These are phyloP conservation scores for Cyclophora albipunctata DNA, from an alignment of 2,888 invertebrate genomes.

Conservation along the genomic window DNA sequence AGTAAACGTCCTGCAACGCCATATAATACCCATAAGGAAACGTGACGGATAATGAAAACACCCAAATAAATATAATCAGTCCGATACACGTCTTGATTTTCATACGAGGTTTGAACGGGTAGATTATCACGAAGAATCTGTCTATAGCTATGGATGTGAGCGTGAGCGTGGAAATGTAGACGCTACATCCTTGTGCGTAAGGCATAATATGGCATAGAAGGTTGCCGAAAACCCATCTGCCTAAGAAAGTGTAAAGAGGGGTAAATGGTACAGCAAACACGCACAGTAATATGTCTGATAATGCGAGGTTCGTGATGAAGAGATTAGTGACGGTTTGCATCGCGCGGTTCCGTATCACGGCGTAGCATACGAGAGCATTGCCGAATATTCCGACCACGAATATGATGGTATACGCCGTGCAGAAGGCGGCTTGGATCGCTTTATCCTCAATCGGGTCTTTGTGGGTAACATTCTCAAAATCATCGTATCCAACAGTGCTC, in stretches of 20 bases:
- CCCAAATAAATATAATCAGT: slow-evolving; percentile 88
- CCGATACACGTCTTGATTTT: slow-evolving; percentile 83
- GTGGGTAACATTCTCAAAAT: slow-evolving; percentile 32
- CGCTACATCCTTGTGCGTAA: slow-evolving; percentile 89
- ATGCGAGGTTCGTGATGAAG: slow-evolving; percentile 92
- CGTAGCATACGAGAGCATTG: slow-evolving; percentile 90
- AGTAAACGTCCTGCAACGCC: slow-evolving; percentile 72
- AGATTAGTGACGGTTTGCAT: slow-evolving; percentile 96
- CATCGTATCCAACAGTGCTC: slow-evolving; percentile 24
- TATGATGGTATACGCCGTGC: slow-evolving; percentile 83
- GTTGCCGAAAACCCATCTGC: slow-evolving; percentile 89
- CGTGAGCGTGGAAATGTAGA: slow-evolving; percentile 92
- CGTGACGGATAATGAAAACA: slow-evolving; percentile 84
- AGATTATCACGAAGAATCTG: slow-evolving; percentile 91
- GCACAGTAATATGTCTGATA: slow-evolving; percentile 91
- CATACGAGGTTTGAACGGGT: slow-evolving; percentile 90
- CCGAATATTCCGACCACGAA: slow-evolving; percentile 88
- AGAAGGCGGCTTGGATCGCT: slow-evolving; percentile 83
- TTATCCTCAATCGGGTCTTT: slow-evolving; percentile 78
- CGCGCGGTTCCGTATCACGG: slow-evolving; percentile 86
- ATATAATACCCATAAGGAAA: slow-evolving; percentile 91
- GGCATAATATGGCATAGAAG: slow-evolving; percentile 90
- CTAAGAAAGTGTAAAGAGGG: slow-evolving; percentile 88
- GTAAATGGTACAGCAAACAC: slow-evolving; percentile 92
- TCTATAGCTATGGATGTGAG: slow-evolving; percentile 95